Conservation (phyloP, 2,888 invertebrate genomes). For the Mythimna albipuncta region DNA sequence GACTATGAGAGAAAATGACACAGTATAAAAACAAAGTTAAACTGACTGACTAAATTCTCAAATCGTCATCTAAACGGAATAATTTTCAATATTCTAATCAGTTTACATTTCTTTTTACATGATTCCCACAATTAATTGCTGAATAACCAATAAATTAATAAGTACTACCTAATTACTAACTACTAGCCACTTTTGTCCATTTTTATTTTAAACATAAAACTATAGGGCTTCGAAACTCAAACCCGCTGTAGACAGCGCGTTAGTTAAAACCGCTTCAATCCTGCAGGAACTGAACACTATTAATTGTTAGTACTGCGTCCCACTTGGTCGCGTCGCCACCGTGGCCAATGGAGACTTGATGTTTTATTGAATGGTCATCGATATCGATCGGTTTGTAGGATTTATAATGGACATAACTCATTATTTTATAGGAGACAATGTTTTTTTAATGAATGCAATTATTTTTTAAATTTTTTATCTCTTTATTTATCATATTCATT, state of each 20-base stretch:
- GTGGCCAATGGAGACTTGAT: slow-evolving; percentile 19
- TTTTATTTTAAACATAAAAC: background rate
- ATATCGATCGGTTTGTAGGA: slow-evolving; percentile 28
- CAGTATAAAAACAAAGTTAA: too few relatives aligned
- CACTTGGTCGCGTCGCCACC: slow-evolving; percentile 38
- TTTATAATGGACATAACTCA: too few relatives aligned
- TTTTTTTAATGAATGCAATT: too few relatives aligned
- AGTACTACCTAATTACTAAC: too few relatives aligned
- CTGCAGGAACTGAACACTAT: slow-evolving; percentile 78
- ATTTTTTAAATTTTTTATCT: too few relatives aligned
- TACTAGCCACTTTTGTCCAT: too few relatives aligned
- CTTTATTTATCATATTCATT: too few relatives aligned
- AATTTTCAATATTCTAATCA: background rate
- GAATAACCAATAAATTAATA: too few relatives aligned
- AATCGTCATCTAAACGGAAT: background rate
- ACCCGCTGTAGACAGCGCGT: slow-evolving; percentile 71
- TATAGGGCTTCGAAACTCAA: slow-evolving; percentile 17
- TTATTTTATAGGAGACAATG: too few relatives aligned
- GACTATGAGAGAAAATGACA: too few relatives aligned
- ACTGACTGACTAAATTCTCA: background rate
- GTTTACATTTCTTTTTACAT: too few relatives aligned
- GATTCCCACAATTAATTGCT: too few relatives aligned
- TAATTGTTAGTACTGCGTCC: slow-evolving; percentile 79
- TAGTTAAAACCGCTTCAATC: slow-evolving; percentile 84
- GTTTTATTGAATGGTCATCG: slow-evolving; percentile 46